These are phyloP conservation scores for Zaprionus nigranus DNA, from an alignment of 1,140 invertebrate genomes.

Conservation along the genomic window DNA sequence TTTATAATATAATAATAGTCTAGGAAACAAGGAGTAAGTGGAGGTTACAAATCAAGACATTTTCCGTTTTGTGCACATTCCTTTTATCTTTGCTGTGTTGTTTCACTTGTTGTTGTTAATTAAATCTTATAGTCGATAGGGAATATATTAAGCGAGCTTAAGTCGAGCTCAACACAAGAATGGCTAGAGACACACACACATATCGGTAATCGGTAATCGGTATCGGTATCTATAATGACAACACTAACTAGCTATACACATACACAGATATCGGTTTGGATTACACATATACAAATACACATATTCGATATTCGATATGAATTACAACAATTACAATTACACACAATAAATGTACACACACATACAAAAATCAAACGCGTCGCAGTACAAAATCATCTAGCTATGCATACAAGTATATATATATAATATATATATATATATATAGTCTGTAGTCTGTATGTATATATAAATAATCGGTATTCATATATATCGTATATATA, in stretches of 20 bases:
- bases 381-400: constrained; percentile 72
- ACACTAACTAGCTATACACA: constrained; percentile 66
- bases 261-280: constrained; percentile 19
- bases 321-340: constrained; percentile 64
- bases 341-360: constrained; percentile 69
- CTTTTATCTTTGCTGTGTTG: constrained; percentile 10
- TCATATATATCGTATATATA: constrained; percentile 33
- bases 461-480: constrained; percentile 34
- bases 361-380: constrained; percentile 58
- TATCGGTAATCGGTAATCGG: constrained; percentile 40
- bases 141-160: constrained; percentile 52
- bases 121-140: constrained; percentile 32
- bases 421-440: constrained; percentile 15
- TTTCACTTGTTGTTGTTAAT: constrained; percentile 22
- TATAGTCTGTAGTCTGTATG: constrained; percentile 11
- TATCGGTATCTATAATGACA: constrained; percentile 26
- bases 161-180: constrained; percentile 44
- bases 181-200: constrained; percentile 50
- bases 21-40: constrained; percentile 4
- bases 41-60: constrained; percentile 29
- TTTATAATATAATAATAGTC: constrained; percentile 6
- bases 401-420: constrained; percentile 52
- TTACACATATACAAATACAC: constrained; percentile 37
- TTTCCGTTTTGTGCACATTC: constrained; percentile 35
- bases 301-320: constrained; percentile 33